Evolutionary conservation across 2,113 vertebrate genomes (phyloP).

Genomic region (Lethenteron reissneri): DNA sequence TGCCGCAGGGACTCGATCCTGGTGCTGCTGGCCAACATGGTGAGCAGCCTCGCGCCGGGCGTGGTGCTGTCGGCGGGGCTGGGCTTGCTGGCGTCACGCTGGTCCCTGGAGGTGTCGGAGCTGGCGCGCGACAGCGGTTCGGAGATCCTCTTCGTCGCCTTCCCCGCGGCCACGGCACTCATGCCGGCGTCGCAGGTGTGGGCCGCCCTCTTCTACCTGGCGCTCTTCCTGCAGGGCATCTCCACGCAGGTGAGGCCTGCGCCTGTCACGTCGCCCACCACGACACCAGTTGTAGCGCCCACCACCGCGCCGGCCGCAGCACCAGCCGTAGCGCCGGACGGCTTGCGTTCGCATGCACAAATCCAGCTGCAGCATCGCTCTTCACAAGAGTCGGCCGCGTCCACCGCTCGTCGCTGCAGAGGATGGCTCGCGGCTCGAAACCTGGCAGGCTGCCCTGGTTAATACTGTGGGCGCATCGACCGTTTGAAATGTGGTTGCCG

Average conservation of each 20-base stretch:
- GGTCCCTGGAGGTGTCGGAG: background rate
- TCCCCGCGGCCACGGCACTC: conserved; percentile 1
- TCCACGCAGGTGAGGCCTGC: background rate
- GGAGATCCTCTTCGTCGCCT: background rate
- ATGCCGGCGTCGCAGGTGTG: background rate
- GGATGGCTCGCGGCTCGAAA: too few relatives aligned
- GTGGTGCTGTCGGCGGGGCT: background rate
- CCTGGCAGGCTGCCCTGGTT: too few relatives aligned
- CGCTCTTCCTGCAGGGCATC: conserved; percentile 1
- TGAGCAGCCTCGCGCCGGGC: conserved; percentile 2
- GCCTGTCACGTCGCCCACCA: background rate
- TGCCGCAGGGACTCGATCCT: background rate
- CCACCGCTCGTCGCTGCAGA: too few relatives aligned
- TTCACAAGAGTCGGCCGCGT: too few relatives aligned
- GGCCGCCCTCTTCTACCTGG: conserved; percentile 1
- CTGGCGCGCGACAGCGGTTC: background rate
- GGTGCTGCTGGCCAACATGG: conserved; percentile 6
- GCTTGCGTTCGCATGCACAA: too few relatives aligned
- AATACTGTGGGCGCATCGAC: too few relatives aligned
- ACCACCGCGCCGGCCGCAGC: too few relatives aligned
- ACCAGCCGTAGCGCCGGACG: too few relatives aligned
- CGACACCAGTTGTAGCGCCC: too few relatives aligned
- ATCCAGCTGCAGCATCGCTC: too few relatives aligned
- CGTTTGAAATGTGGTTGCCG: too few relatives aligned
- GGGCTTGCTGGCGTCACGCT: background rate